Evolutionary conservation across 2,888 invertebrate genomes (phyloP), one percentile per base, ranked within the genome.

Genomic region (Mimachlamys varia): DNA sequence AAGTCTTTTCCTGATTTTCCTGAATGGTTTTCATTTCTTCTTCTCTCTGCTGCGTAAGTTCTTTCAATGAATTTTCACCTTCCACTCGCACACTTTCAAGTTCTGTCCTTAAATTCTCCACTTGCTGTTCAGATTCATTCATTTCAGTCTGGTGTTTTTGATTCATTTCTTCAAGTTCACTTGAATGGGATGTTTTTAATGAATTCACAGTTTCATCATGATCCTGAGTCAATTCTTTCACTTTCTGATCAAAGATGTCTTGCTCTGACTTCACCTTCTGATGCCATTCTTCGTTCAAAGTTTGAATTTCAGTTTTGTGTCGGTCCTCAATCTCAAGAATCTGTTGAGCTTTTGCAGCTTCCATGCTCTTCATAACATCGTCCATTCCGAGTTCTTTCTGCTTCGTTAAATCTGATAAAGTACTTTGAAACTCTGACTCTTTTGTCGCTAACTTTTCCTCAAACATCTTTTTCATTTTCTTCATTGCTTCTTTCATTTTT

Each of bases 321-420:
- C 91, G 91, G 50, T 94, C 94, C 62, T 93, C 92, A 17, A 93
- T 89, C 44, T 95, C 94, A 53, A 88, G 88, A 55, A 94, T 89
- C 90, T 95, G 95, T n/a, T 94, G 91, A 55, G 94, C 92, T 88
- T 93, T 93, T 90, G 94, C 91, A 27, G 89, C 89, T 90, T 95
- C 94, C 88, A 94, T 91, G 19, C 94, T 93, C 87, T 91, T 92
- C 33, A 92, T 93, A 27, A 95, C 76, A 53, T 94, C 94, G 55
- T 94, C 94, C 88, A 93, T 91, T n/a, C 94, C 94, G 87, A 94
- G 91, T 91, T 96, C 92, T 95, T 95, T 95, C 93, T 95, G 94
- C 88, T 94, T 92, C 3, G 91, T 93, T 19, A 95, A 88, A 38
- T 96, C 95, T 88, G 93, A 92, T 27, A 95, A 89, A 58, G 93